phyloP scores from a whole-genome alignment of 2,113 vertebrate species.

The Oryzias woworae region DNA sequence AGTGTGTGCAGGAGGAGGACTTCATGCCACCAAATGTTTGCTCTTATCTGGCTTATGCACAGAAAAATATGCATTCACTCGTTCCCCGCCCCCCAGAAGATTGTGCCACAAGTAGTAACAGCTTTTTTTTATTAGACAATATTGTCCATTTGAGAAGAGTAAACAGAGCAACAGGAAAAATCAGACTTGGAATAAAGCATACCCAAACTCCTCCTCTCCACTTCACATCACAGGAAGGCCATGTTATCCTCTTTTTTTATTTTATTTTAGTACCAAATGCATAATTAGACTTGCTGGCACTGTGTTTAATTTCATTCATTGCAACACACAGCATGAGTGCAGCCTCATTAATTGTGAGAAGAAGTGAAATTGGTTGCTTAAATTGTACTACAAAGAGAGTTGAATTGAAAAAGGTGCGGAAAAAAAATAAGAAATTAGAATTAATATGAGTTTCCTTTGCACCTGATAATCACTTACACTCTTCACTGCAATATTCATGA shows the following conservation, averaged over 20 bases:
- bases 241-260: conserved; percentile 85
- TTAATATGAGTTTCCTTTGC: conserved; percentile 88
- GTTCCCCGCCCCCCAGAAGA: background rate
- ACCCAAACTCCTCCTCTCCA: conserved; percentile 41
- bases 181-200: conserved; percentile 57
- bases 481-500: conserved; percentile 92
- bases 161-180: conserved; percentile 43
- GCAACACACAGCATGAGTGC: conserved; percentile 81
- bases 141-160: conserved; percentile 44
- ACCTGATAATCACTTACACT: conserved; percentile 83
- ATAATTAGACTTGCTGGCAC: conserved; percentile 88
- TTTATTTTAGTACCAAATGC: conserved; percentile 84
- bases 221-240: conserved; percentile 67
- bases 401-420: conserved; percentile 74
- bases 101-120: conserved; percentile 10
- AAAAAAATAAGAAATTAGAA: conserved; percentile 81
- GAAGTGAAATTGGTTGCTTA: conserved; percentile 82
- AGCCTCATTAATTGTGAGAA: conserved; percentile 89
- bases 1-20: conserved; percentile 18
- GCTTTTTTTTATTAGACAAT: conserved; percentile 43
- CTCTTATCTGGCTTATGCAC: background rate
- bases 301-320: conserved; percentile 86
- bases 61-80: conserved; percentile 2
- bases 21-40: background rate
- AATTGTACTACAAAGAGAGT: conserved; percentile 80